Base-by-base conservation (phyloP, 2,888 invertebrate species). In the Anarsia innoxiella region DNA sequence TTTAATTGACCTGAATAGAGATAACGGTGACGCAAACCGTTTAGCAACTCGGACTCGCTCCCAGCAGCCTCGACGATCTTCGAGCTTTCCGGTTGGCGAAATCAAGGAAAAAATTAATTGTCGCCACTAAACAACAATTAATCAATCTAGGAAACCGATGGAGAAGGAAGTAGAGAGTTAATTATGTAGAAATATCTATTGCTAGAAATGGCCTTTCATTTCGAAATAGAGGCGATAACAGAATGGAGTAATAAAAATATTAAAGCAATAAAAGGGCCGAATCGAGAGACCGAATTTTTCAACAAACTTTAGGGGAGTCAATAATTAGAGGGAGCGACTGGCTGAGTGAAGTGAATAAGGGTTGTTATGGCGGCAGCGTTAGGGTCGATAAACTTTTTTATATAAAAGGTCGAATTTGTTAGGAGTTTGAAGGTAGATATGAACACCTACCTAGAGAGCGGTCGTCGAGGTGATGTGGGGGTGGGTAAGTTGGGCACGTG, bases 261-360 rank as follows among this genome's bases (percentile, higher is more conserved):
- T 64, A 58, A 57, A 66, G 66, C 62, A 61, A 67, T 71, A 68
- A 71, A 72, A 74, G 64, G 62, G 64, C 63, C 54, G 64, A 65
- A 66, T 64, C 48, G 66, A 65, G 68, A 72, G 62, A 61, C 59
- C 51, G 60, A 57, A 65, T 68, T 71, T 69, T 71, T 70, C 63
- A 66, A 72, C 66, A 67, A 77, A 79, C 65, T 79, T 78, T 75
- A 73, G 80, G 83, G 82, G 80, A 79, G 76, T 73, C 68, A 73
- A 80, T 82, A 80, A 82, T 82, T 80, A 74, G 73, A 78, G 83
- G 82, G 82, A 75, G 77, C 77, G 73, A 75, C 69, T 61, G 66
- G 62, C 62, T 60, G 69, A 74, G 63, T 68, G 68, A 61, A 76
- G 67, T 68, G 74, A 77, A 73, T 76, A 77, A 79, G 82, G 83